A percentile compares a stretch with the other conserved stretches of the same genome.
These are phyloP conservation scores for Australoheros scitulus DNA, from an alignment of 2,113 vertebrate species.

Conservation along the genomic window DNA sequence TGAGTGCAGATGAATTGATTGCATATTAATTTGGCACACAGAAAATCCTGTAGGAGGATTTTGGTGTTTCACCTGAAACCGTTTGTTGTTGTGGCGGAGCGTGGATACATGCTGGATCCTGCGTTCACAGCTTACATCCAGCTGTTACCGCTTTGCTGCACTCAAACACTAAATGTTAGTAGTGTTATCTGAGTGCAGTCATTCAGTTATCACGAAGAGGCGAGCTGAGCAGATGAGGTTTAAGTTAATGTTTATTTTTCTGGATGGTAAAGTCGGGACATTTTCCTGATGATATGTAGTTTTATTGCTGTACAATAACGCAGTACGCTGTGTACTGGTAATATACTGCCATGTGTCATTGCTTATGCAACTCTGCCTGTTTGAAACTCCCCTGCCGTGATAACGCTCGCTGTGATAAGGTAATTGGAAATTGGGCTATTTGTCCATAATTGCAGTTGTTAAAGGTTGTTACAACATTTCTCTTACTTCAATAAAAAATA, in stretches of 20 bases:
- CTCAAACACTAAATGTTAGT: neutral
- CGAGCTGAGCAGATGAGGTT: neutral
- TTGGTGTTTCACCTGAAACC: neutral
- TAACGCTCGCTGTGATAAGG: conserved; percentile 54
- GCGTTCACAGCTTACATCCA: neutral
- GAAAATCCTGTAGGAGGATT: neutral
- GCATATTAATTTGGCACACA: neutral
- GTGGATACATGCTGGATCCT: neutral
- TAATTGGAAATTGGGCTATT: conserved; percentile 72
- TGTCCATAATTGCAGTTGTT: neutral
- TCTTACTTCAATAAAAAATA: conserved; percentile 17
- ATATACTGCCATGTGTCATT: neutral
- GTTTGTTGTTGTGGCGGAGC: too few species aligned
- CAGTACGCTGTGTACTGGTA: neutral
- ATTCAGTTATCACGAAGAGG: neutral
- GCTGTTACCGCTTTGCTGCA: neutral
- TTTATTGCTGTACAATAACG: neutral
- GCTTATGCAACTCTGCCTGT: neutral
- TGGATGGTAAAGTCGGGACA: neutral
- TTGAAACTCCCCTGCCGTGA: neutral
- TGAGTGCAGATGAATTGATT: conserved; percentile 24
- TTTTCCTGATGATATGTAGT: neutral
- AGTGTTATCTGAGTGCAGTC: neutral
- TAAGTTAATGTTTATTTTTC: neutral
- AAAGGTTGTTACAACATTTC: neutral